Percentiles rank a stretch among this genome's conserved stretches.
phyloP scores from a whole-genome alignment of 2,113 vertebrate genomes.

The Megaceryle torquata region DNA sequence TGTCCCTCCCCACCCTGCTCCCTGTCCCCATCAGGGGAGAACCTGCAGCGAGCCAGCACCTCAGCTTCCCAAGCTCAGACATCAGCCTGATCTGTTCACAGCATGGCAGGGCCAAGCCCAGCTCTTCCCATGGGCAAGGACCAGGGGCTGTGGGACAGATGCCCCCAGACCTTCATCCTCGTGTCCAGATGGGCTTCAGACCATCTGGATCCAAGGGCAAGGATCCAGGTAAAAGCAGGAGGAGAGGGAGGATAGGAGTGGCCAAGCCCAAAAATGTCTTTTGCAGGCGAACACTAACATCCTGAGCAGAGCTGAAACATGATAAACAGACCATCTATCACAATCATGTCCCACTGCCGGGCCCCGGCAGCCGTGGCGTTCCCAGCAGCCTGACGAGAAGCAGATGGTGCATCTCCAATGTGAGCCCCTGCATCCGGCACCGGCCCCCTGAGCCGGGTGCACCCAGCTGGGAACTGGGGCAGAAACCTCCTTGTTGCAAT shows the following conservation, averaged over 20 bases:
- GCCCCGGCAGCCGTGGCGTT: not conserved
- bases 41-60: not conserved
- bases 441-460: not conserved
- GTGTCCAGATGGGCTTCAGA: not conserved
- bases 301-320: slow-evolving; percentile 63
- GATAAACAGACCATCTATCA: slow-evolving; percentile 71
- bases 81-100: accelerated
- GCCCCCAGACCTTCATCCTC: not conserved
- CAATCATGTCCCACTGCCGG: not conserved
- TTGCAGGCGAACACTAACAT: slow-evolving; percentile 64
- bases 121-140: not conserved
- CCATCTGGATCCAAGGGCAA: not conserved
- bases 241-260: not conserved
- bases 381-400: slow-evolving; percentile 59
- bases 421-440: slow-evolving; percentile 42
- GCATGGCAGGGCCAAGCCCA: not conserved
- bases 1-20: not conserved
- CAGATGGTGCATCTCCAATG: slow-evolving; percentile 68
- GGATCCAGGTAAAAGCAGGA: not conserved
- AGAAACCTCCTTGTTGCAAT: not conserved
- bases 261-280: slow-evolving; percentile 8
- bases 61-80: not conserved
- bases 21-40: not conserved
- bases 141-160: not conserved
- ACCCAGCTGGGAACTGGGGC: not conserved